phyloP scores from a whole-genome alignment of 2,888 invertebrate species.

The Epirrhoe tristata region DNA sequence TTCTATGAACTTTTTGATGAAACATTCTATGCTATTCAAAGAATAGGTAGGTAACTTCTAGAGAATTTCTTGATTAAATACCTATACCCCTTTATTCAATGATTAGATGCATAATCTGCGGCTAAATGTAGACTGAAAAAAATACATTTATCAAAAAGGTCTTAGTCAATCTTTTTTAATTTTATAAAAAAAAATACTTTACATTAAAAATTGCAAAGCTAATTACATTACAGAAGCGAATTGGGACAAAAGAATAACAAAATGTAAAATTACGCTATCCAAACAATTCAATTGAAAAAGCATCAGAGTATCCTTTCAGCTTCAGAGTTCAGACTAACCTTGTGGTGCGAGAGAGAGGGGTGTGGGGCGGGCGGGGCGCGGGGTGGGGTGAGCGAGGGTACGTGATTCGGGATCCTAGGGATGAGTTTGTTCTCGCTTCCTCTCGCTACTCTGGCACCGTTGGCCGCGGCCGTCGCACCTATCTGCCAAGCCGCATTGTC shows the following conservation, averaged over 20 bases:
- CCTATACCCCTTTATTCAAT: too few relatives aligned
- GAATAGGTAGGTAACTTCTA: too few relatives aligned
- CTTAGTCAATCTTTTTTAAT: neutral
- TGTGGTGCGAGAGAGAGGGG: slow-evolving; percentile 79
- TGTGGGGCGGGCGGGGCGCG: slow-evolving; percentile 71
- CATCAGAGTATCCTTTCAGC: slow-evolving; percentile 34
- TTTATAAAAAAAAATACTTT: neutral
- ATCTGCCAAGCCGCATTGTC: slow-evolving; percentile 56
- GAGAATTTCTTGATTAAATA: too few relatives aligned
- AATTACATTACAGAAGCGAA: slow-evolving; percentile 21
- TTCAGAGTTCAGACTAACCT: slow-evolving; percentile 68
- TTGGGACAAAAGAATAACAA: slow-evolving; percentile 35
- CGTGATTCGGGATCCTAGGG: slow-evolving; percentile 85
- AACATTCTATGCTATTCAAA: too few relatives aligned
- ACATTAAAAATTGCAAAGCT: neutral
- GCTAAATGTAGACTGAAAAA: too few relatives aligned
- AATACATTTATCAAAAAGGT: too few relatives aligned
- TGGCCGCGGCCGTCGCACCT: slow-evolving; percentile 78
- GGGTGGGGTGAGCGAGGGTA: slow-evolving; percentile 71
- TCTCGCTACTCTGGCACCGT: slow-evolving; percentile 82
- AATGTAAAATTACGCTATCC: slow-evolving; percentile 36
- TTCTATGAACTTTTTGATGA: too few relatives aligned
- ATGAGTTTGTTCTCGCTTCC: slow-evolving; percentile 84
- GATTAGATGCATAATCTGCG: too few relatives aligned
- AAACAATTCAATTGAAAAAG: slow-evolving; percentile 55